Base-by-base conservation (phyloP, 2,797 vertebrate species). In the Ficedula albicollis region DNA sequence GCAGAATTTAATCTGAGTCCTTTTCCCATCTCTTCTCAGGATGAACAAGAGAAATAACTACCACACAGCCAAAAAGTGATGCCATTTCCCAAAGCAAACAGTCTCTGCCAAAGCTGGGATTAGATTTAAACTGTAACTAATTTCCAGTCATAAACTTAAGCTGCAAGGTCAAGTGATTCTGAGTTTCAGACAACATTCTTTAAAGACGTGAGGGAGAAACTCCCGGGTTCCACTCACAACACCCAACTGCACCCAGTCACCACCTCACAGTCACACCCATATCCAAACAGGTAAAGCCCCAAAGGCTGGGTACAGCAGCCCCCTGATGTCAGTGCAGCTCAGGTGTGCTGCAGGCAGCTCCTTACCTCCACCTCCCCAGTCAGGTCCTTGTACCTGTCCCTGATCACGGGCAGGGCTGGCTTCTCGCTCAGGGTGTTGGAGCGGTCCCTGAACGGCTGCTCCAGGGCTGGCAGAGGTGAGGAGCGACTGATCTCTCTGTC, bases 331-430 rank as follows among this genome's bases (percentile, higher is more conserved):
- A 21, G 7, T 25, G 59, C 49, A 32, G 21, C 41, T 29, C 22
- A 19, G 64, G 20, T 4, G 18, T 29, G 32, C 4, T 34, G 6
- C 67, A 58, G 60, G 0, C 4, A 19, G 23, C 1, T 54, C 27
- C 98, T 98, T 73, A 99, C 99, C 99, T 99, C 99, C 52, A 99
- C 99, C 94, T 99, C 99, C 77, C 99, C 99, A 0, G 99, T 99
- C 72, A 99, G 98, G 95, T 99, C 99, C 97, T 99, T 99, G 98
- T 99, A 99, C 90, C 99, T 99, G 98, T 99, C 99, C 29, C 99
- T 98, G 98, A 99, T 99, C 92, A 99, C 98, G 0, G 99, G 99
- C 96, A 99, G 97, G 2, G 98, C 98, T 0, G 99, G 98, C 93
- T 99, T 99, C 97, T 99, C 99, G 10, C 97, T 99, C 52, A 99